Evolutionary conservation across 1,140 invertebrate species (phyloP).

Genomic region (Megathymus violae): DNA sequence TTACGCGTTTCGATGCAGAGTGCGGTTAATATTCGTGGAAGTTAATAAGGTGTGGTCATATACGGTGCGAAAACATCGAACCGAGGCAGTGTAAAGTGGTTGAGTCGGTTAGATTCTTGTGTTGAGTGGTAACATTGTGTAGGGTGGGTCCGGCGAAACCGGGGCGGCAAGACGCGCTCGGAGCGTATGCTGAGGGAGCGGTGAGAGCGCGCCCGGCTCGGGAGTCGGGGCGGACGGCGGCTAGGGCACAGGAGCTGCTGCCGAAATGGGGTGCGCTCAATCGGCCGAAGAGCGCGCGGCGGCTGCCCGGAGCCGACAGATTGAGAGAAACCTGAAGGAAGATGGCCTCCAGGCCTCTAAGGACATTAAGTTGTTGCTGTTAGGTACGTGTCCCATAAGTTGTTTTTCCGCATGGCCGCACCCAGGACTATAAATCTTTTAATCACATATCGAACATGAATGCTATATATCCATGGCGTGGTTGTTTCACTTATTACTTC

Average conservation of each 20-base stretch:
- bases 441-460: background rate
- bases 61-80: conserved; percentile 35
- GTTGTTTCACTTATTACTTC: conserved; percentile 25
- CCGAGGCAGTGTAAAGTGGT: conserved; percentile 68
- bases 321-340: conserved; percentile 99
- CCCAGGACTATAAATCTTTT: conserved; percentile 55
- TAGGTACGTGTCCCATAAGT: conserved; percentile 89
- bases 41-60: conserved; percentile 45
- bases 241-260: conserved; percentile 68
- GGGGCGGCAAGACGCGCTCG: conserved; percentile 73
- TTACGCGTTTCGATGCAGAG: conserved; percentile 66
- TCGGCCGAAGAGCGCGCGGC: conserved; percentile 98
- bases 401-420: conserved; percentile 59
- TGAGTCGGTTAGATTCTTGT: conserved; percentile 74
- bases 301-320: conserved; percentile 97
- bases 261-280: conserved; percentile 98
- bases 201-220: conserved; percentile 79
- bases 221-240: conserved; percentile 74
- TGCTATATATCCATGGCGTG: background rate
- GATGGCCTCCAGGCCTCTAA: conserved; percentile 99
- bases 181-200: conserved; percentile 80
- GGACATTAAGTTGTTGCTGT: conserved; percentile 98
- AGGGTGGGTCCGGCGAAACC: conserved; percentile 76
- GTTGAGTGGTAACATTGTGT: conserved; percentile 74
- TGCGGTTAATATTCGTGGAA: conserved; percentile 55